phyloP scores from a whole-genome alignment of 30 jellyfish, hydroid and myxozoan genomes.

The Hydractinia echinata region DNA sequence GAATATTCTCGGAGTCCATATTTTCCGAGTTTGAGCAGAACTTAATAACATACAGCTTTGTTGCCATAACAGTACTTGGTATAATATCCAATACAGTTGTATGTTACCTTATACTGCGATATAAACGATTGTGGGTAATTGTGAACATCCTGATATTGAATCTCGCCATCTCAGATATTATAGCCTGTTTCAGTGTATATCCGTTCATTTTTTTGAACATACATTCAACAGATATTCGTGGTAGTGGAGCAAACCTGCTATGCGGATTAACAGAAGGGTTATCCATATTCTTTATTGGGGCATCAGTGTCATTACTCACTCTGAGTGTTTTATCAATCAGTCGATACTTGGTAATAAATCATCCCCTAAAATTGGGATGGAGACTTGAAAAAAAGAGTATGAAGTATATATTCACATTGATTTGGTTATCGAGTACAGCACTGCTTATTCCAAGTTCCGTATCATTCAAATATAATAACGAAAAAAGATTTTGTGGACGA shows the following conservation, averaged over 20 bases:
- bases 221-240: conserved; percentile 36
- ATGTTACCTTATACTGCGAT: conserved; percentile 49
- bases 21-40: conserved; percentile 46
- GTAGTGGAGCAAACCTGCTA: conserved; percentile 57
- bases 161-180: conserved; percentile 70
- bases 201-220: conserved; percentile 65
- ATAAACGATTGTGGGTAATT: conserved; percentile 55
- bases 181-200: conserved; percentile 54
- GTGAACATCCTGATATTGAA: conserved; percentile 68
- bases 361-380: conserved; percentile 78
- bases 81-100: conserved; percentile 59
- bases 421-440: conserved; percentile 61
- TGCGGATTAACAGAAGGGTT: conserved; percentile 87
- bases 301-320: conserved; percentile 73
- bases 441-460: conserved; percentile 67
- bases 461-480: conserved; percentile 66
- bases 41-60: conserved; percentile 37
- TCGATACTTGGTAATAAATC: conserved; percentile 76
- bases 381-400: conserved; percentile 49
- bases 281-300: conserved; percentile 61
- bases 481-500: conserved; percentile 61
- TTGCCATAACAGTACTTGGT: conserved; percentile 36
- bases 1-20: not conserved
- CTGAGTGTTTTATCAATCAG: conserved; percentile 72
- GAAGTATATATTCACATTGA: conserved; percentile 34